Percentiles rank a stretch among this genome's conserved stretches.
These are phyloP conservation scores for Deroptyus accipitrinus DNA, from an alignment of 2,113 vertebrate species.

Conservation along the genomic window DNA sequence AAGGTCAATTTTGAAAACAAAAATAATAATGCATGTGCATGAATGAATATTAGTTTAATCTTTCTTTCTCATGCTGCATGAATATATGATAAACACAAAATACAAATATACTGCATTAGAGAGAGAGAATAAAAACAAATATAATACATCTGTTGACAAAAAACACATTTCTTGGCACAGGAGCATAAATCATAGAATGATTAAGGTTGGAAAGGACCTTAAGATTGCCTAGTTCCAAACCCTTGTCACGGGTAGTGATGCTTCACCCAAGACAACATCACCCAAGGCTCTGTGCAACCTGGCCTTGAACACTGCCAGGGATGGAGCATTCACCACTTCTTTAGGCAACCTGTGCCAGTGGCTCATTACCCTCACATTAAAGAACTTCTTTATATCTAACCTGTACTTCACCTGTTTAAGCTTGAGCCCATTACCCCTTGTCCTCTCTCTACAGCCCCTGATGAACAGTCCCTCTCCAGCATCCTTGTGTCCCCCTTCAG, in stretches of 20 bases:
- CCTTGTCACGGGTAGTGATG: background rate
- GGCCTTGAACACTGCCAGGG: background rate
- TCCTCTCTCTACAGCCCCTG: background rate
- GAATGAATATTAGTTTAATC: background rate
- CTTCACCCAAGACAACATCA: background rate
- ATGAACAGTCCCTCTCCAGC: background rate
- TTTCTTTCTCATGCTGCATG: background rate
- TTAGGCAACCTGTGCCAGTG: background rate
- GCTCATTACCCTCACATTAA: background rate
- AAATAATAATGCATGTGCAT: fast-evolving
- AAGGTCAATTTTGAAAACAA: background rate
- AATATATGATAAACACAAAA: background rate
- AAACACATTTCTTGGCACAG: background rate
- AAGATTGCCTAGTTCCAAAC: background rate
- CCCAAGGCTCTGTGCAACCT: background rate
- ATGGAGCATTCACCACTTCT: background rate
- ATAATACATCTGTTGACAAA: background rate
- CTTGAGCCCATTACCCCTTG: background rate
- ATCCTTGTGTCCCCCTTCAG: background rate
- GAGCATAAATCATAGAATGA: background rate
- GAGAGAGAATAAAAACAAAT: background rate
- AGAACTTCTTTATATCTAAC: background rate
- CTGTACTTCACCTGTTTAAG: background rate
- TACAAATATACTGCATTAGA: background rate
- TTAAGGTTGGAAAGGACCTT: background rate